Conservation (phyloP, 2,797 vertebrate species). For the Megaceryle alcyon region DNA sequence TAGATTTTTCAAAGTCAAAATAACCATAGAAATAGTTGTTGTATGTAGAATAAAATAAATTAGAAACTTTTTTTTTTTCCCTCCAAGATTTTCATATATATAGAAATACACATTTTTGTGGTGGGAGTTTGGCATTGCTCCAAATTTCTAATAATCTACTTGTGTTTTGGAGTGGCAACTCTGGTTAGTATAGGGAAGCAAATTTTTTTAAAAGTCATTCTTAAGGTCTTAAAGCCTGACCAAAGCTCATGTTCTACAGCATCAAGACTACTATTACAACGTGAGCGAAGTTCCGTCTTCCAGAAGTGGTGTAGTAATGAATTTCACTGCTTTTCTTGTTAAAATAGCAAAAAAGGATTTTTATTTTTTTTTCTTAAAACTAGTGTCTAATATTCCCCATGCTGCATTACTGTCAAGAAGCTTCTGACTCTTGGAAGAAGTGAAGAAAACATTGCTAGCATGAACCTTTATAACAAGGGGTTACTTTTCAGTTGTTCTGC, state of each 20-base stretch:
- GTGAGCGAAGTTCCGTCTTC: neutral
- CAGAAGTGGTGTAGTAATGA: neutral
- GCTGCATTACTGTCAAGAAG: neutral
- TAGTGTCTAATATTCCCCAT: neutral
- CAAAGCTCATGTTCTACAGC: neutral
- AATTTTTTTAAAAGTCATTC: neutral
- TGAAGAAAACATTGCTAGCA: neutral
- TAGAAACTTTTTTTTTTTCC: neutral
- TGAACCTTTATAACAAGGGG: neutral
- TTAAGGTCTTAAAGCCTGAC: neutral
- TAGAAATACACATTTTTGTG: neutral
- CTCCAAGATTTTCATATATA: neutral
- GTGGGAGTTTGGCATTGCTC: neutral
- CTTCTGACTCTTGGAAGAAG: neutral
- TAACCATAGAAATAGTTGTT: neutral
- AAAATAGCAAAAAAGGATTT: neutral
- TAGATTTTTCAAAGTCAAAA: neutral
- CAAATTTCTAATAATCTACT: neutral
- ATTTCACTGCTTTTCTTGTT: neutral
- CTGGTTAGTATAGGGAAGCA: neutral
- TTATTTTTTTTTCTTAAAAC: neutral
- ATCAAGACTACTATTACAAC: neutral
- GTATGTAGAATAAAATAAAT: neutral
- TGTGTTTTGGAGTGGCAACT: neutral
- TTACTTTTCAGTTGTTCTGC: conserved; percentile 6